Conservation (phyloP, 92 coral and sea anemone species). For the Actinostola sp. region DNA sequence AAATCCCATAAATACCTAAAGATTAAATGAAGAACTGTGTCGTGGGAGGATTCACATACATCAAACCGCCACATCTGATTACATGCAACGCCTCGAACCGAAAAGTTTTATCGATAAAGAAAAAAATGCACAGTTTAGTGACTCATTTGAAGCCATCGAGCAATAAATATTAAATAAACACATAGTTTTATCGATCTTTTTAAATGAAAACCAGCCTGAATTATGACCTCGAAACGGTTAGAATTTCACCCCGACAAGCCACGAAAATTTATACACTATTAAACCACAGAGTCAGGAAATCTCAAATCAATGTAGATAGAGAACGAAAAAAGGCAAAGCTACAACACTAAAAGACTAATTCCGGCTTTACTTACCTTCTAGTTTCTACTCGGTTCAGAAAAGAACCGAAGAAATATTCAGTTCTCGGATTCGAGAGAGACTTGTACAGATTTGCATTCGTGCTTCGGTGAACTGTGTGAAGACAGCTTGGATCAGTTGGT, state of each 20-base stretch:
- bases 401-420: too few relatives aligned
- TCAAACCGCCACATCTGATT: neutral
- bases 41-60: too few relatives aligned
- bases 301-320: neutral
- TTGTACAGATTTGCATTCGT: neutral
- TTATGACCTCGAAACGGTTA: constrained; percentile 8
- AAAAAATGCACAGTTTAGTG: neutral
- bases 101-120: neutral
- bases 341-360: neutral
- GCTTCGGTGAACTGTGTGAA: neutral
- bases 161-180: constrained; percentile 2
- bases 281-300: neutral
- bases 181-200: neutral
- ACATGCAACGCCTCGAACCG: neutral
- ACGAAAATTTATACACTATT: neutral
- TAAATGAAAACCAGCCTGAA: neutral
- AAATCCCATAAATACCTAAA: neutral
- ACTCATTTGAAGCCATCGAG: neutral
- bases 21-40: too few relatives aligned
- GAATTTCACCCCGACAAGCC: neutral
- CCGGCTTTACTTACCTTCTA: neutral
- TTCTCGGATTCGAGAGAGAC: too few relatives aligned
- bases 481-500: neutral
- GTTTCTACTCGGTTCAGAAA: too few relatives aligned
- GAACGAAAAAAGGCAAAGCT: neutral